Percentiles rank a stretch among this genome's conserved stretches.
These are phyloP conservation scores for Trachelus iudaicus DNA, from an alignment of 2,888 invertebrate species.

Conservation along the genomic window DNA sequence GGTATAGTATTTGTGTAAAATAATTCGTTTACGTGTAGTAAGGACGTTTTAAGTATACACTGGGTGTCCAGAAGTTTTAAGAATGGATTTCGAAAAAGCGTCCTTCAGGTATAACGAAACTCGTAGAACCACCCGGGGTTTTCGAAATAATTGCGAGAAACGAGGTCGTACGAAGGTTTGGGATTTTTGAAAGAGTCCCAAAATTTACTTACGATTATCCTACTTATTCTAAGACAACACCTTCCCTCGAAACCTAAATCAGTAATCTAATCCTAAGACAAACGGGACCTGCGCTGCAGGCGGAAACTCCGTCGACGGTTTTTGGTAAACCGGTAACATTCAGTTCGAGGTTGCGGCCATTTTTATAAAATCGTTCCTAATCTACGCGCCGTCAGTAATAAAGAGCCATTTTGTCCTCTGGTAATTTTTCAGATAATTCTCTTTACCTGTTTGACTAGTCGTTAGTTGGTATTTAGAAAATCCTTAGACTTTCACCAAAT, in stretches of 20 bases:
- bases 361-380: slow-evolving; percentile 6
- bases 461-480: background rate
- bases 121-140: slow-evolving; percentile 3
- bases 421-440: background rate
- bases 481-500: background rate
- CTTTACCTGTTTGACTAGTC: background rate
- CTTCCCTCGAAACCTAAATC: slow-evolving; percentile 24
- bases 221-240: slow-evolving; percentile 54
- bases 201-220: slow-evolving; percentile 52
- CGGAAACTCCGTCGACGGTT: background rate
- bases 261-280: slow-evolving; percentile 34
- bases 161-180: slow-evolving; percentile 27
- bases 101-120: background rate
- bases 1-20: background rate
- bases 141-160: slow-evolving; percentile 47
- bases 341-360: background rate
- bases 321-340: background rate
- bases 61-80: background rate
- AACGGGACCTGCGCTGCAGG: slow-evolving; percentile 3
- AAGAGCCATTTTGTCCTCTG: background rate
- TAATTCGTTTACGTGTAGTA: background rate
- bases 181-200: slow-evolving; percentile 11
- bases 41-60: background rate
- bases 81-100: background rate
- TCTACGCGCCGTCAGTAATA: background rate